A percentile compares a stretch with the other conserved stretches of the same genome.
Conservation (phyloP, 2,888 invertebrate genomes). For the Hypena proboscidalis region DNA sequence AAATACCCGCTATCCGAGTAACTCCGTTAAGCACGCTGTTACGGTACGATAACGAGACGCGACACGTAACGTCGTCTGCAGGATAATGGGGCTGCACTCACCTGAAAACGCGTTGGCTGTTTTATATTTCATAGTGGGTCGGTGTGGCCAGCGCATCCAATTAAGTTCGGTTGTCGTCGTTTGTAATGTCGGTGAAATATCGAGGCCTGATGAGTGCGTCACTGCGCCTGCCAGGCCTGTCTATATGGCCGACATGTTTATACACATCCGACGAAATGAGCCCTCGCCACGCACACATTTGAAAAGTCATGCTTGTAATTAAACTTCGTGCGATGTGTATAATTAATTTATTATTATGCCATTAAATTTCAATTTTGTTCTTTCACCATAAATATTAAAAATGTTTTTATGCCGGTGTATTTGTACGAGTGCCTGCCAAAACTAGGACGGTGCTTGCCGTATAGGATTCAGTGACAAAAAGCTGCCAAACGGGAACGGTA, state of each 20-base stretch:
- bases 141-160: slow-evolving; percentile 73
- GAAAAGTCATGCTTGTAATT: slow-evolving; percentile 37
- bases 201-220: slow-evolving; percentile 68
- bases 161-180: slow-evolving; percentile 76
- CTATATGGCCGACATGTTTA: slow-evolving; percentile 60
- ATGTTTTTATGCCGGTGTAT: no score
- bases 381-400: no score
- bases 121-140: slow-evolving; percentile 72
- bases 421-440: no score
- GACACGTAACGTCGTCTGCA: slow-evolving; percentile 49
- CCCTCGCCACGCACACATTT: slow-evolving; percentile 32
- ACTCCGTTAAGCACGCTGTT: slow-evolving; percentile 38
- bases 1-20: slow-evolving; percentile 48
- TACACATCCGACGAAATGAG: slow-evolving; percentile 38
- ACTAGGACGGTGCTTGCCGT: no score
- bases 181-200: slow-evolving; percentile 76
- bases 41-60: slow-evolving; percentile 49
- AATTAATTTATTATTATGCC: no score
- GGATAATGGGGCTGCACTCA: slow-evolving; percentile 54
- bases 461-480: no score
- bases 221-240: slow-evolving; percentile 50
- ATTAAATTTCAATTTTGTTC: no score
- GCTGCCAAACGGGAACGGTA: no score
- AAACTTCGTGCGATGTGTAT: slow-evolving; percentile 37
- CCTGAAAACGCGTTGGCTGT: slow-evolving; percentile 51